phyloP scores from a whole-genome alignment of 2,888 invertebrate genomes.

The Clistopyga incitator region DNA sequence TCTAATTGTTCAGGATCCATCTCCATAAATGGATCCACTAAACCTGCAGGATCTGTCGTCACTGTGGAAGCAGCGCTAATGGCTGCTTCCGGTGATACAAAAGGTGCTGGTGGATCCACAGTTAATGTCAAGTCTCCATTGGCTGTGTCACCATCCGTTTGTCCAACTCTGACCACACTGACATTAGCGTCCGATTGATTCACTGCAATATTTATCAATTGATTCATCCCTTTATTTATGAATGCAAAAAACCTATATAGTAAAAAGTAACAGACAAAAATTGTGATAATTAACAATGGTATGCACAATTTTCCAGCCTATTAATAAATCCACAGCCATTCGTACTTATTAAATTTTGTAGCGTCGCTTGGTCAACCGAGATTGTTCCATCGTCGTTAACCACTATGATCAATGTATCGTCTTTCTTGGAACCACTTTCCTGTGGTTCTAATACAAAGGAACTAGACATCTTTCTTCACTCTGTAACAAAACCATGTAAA shows the following conservation, averaged over 20 bases:
- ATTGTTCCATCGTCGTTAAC: conserved; percentile 94
- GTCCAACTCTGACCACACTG: conserved; percentile 82
- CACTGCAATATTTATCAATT: conserved; percentile 70
- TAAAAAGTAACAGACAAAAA: too few species aligned
- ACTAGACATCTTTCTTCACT: conserved; percentile 79
- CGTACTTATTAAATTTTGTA: conserved; percentile 93
- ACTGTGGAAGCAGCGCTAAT: conserved; percentile 36
- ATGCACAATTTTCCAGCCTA: not conserved
- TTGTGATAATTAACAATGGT: not conserved
- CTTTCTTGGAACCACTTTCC: conserved; percentile 81
- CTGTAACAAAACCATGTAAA: conserved; percentile 53
- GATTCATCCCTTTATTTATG: not conserved
- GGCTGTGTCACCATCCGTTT: conserved; percentile 77
- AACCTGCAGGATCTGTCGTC: conserved; percentile 70
- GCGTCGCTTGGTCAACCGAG: conserved; percentile 92
- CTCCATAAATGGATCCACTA: conserved; percentile 84
- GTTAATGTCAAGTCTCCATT: conserved; percentile 81
- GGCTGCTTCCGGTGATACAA: conserved; percentile 68
- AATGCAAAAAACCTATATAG: too few species aligned
- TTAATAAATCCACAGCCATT: conserved; percentile 59
- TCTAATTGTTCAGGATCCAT: conserved; percentile 86
- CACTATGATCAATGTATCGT: conserved; percentile 92
- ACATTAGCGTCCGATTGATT: conserved; percentile 82
- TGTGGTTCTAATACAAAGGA: conserved; percentile 80
- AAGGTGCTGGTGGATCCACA: conserved; percentile 81